Evolutionary conservation across 2,113 vertebrate species (phyloP), one percentile per base, ranked within the genome.

Genomic region (Dicerorhinus sumatrensis): DNA sequence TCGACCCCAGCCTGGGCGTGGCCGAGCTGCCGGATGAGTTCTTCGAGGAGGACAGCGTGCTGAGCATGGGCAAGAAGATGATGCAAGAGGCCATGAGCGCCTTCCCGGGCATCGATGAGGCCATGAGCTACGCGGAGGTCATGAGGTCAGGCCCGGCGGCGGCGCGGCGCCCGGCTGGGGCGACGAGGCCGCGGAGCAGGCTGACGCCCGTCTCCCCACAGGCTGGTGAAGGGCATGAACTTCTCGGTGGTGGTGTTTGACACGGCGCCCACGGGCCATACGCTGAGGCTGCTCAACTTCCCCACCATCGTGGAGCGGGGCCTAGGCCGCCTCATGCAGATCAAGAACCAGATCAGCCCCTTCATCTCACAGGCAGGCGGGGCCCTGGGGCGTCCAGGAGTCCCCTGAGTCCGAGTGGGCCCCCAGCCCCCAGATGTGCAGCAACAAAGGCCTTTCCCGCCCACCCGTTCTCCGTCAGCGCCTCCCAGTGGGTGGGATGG

Each of bases 61-160:
- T 99, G 67, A 99, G 99, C 98, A 99, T 99, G 99, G 99, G 99
- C 73, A 99, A 99, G 98, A 99, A 99, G 98, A 99, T 99, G 99
- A 99, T 99, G 99, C 99, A 99, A 98, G 99, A 99, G 94, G 99
- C 99, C 56, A 99, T 99, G 99, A 99, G 99, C 1, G 99, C 99
- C 39, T 99, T 99, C 98, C 99, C 99, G 0, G 99, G 99, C 93
- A 99, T 99, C 0, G 99, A 99, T 0, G 99, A 99, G 97, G 99
- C 99, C 96, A 99, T 99, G 99, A 99, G 99, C 98, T 99, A 99
- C 0, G 99, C 99, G 0, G 99, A 99, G 97, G 99, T 99, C 97
- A 99, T 99, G 99, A 99, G 99, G 99, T 99, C 96, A 98, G 99
- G 79, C 51, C 70, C 8, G 5, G 56, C 2, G n/a, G n/a, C n/a